Base-by-base conservation (phyloP, 2,888 invertebrate species). In the Xestobium rufovillosum region DNA sequence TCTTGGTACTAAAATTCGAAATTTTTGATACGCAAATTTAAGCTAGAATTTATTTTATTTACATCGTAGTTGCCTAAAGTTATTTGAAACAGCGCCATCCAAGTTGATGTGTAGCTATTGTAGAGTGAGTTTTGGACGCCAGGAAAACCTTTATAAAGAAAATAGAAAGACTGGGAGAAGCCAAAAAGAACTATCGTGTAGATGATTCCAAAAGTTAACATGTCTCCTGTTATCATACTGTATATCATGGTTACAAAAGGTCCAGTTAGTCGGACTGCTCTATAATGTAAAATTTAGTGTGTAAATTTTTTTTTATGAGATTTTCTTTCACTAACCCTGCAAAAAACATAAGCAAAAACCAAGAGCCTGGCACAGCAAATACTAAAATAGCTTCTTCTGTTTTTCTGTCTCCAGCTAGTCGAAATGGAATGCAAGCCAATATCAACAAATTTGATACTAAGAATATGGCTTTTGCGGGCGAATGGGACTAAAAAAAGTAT, bases 161-260 rank as follows among this genome's bases (percentile, higher is more conserved):
- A 97, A 67, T 78, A 90, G 69, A 87, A 88, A 25, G 96, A 89
- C 69, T 96, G 95, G 0, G 94, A 91, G 67, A 98, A 98, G 12
- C 94, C 95, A 52, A 94, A 85, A 3, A 97, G 72, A 19, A 97
- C 86, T 53, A 98, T 88, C 49, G 80, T 78, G 65, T 96, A 97
- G 63, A 98, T 98, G 50, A 97, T 94, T 45, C 90, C 91, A 63
- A 98, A 98, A 14, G 96, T 91, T 60, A 96, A 81, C 88, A 98
- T 91, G 70, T 98, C 98, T 29, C 97, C 96, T 0, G 89, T 89
- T 59, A 96, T 90, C 96, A 98, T 98, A 56, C 91, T 91, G 73
- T 94, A 97, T 51, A 98, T 92, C 95, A 98, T 97, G 8, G 96
- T 96, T 40, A 98, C 96, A 67, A 97, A 98, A 0, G 97, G 96